Base-by-base conservation (phyloP, 1,140 invertebrate genomes). In the Tenebrio molitor region DNA sequence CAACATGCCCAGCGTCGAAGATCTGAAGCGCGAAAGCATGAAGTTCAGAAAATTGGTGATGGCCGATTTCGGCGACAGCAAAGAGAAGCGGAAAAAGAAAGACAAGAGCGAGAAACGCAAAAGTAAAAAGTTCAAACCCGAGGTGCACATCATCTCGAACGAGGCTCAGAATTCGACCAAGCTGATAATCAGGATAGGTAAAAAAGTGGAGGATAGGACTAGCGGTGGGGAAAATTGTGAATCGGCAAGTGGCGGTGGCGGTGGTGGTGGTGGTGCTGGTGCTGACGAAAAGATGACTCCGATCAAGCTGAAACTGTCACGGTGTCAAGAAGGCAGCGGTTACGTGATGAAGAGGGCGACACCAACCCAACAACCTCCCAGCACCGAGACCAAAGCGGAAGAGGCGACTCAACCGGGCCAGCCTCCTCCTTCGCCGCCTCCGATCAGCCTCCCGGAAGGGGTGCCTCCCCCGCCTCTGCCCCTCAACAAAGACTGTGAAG, bases 11-110 rank as follows among this genome's bases (percentile, higher is more conserved):
- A 89, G 86, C 64, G 90, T 91, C 77, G 92, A 93, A 81, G 93
- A 95, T 73, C 82, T 95, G 3, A 91, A 89, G 69, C 87, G 92
- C 3, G 93, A 96, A 75, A 94, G 91, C 73, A 95, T 96, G 93
- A 95, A 94, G 78, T 96, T 89, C 81, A 86, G 94, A n/a, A 88
- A 91, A 44, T 90, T 89, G 86, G 91, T 92, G 6, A 91, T 91
- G 77, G 95, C 95, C 76, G 89, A 91, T 53, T 87, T 89, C 76
- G 89, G 89, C 44, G 89, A 92, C 67, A 89, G 89, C 41, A 89
- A 92, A 69, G 84, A 86, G 66, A 88, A 89, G 67, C 84, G 86
- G 8, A 89, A 88, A 73, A 89, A 89, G 74, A 87, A 84, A 69
- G 85, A 90, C 42, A 91, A 89, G 73, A 88, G 86, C 71, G 85